phyloP scores from a whole-genome alignment of 2,888 invertebrate genomes.

The Halictus quadricinctus region DNA sequence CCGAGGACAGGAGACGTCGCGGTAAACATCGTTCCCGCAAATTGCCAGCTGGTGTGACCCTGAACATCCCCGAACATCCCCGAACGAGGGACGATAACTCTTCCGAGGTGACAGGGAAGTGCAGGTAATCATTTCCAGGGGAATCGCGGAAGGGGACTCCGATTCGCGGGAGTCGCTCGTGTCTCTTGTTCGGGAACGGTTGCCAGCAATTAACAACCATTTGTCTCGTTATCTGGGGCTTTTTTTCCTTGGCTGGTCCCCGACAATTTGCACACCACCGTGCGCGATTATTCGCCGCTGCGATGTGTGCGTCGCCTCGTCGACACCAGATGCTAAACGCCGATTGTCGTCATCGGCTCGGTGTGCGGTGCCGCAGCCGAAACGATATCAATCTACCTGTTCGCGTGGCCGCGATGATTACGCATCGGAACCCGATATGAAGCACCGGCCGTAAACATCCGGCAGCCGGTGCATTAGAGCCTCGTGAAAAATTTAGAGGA shows the following conservation, averaged over 20 bases:
- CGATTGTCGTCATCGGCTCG: constrained; percentile 28
- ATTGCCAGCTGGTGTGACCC: not conserved
- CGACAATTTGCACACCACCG: constrained; percentile 21
- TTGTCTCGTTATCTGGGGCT: constrained; percentile 26
- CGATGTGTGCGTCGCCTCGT: not conserved
- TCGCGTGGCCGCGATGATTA: constrained; percentile 21
- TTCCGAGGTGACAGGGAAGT: constrained; percentile 16
- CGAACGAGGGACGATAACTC: constrained; percentile 3
- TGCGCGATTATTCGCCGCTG: constrained; percentile 10
- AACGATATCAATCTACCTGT: constrained; percentile 37
- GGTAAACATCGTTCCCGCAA: not conserved
- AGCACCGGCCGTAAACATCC: constrained; percentile 33
- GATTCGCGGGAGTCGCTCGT: constrained; percentile 17
- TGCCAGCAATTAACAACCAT: constrained; percentile 32
- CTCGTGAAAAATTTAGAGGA: constrained; percentile 49
- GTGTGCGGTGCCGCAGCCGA: not conserved
- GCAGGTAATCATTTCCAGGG: not conserved
- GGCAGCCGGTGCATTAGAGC: constrained; percentile 36
- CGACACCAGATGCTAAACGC: constrained; percentile 13
- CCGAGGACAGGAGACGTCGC: not conserved
- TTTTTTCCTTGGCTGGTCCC: constrained; percentile 7
- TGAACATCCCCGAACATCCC: not conserved
- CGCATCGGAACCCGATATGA: constrained; percentile 20
- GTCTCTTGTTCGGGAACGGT: not conserved
- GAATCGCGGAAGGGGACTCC: not conserved